Percentiles rank a stretch among this genome's conserved stretches.
phyloP scores from a whole-genome alignment of 2,888 invertebrate species.

The Opisthograptis luteolata region DNA sequence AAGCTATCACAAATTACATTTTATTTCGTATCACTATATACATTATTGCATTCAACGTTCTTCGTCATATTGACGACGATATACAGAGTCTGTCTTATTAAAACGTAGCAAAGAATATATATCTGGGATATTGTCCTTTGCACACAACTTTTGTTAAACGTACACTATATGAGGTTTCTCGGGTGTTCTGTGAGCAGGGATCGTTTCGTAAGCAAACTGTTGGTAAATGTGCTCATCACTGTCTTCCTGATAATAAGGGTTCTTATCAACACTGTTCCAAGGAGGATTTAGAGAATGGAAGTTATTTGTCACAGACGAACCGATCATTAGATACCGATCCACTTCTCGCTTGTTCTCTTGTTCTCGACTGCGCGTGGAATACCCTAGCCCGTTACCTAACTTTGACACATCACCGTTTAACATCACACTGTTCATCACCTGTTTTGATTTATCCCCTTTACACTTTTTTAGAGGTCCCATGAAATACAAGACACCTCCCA shows the following conservation, averaged over 20 bases:
- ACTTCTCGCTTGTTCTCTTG: slow-evolving; percentile 78
- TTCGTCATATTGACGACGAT: slow-evolving; percentile 61
- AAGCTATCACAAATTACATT: slow-evolving; percentile 83
- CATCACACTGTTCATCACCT: slow-evolving; percentile 82
- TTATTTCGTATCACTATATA: slow-evolving; percentile 80
- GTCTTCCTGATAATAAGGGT: slow-evolving; percentile 78
- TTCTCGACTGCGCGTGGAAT: slow-evolving; percentile 76
- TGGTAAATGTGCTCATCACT: slow-evolving; percentile 81
- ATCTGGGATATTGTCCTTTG: slow-evolving; percentile 68
- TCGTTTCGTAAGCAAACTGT: slow-evolving; percentile 81
- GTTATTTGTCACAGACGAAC: slow-evolving; percentile 79
- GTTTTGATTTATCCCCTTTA: slow-evolving; percentile 81
- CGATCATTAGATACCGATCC: slow-evolving; percentile 81
- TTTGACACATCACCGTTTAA: slow-evolving; percentile 80
- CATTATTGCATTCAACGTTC: slow-evolving; percentile 79
- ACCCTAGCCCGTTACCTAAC: slow-evolving; percentile 78
- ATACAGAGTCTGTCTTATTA: slow-evolving; percentile 56
- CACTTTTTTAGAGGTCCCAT: slow-evolving; percentile 81
- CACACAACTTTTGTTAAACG: slow-evolving; percentile 80
- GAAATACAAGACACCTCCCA: slow-evolving; percentile 79
- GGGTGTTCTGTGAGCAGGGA: slow-evolving; percentile 80
- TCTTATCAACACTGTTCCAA: slow-evolving; percentile 80
- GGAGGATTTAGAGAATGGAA: slow-evolving; percentile 81
- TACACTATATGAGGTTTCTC: slow-evolving; percentile 86
- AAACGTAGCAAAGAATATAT: slow-evolving; percentile 66